Conservation (phyloP, 2,888 invertebrate genomes). For the Melipona bicolor region DNA sequence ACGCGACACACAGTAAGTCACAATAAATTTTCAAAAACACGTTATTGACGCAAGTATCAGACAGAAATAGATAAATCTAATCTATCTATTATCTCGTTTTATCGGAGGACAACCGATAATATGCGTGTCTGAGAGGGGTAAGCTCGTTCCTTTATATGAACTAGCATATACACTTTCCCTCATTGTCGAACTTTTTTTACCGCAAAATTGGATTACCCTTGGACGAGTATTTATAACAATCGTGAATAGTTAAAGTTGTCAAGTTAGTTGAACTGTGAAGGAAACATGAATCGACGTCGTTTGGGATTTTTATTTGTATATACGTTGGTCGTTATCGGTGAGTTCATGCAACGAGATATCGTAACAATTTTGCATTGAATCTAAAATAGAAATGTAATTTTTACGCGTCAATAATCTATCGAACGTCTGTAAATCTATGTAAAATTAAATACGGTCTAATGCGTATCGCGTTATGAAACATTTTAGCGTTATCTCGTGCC, state of each 20-base stretch:
- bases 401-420: not conserved
- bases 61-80: conserved; percentile 12
- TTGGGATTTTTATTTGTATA: not conserved
- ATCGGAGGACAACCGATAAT: conserved; percentile 25
- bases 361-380: not conserved
- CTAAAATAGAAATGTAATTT: not conserved
- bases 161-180: conserved; percentile 22
- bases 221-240: not conserved
- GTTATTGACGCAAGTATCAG: not conserved
- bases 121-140: conserved; percentile 28
- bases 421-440: not conserved
- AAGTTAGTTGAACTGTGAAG: no score
- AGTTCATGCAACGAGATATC: not conserved
- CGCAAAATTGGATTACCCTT: not conserved
- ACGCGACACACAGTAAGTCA: not conserved
- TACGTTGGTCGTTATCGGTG: not conserved
- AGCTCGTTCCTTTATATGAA: conserved; percentile 64
- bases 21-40: not conserved
- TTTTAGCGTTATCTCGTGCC: not conserved
- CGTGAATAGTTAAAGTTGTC: not conserved
- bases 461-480: not conserved
- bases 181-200: conserved; percentile 58
- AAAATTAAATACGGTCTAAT: not conserved
- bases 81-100: conserved; percentile 47
- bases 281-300: not conserved